Base-by-base conservation (phyloP, 2,888 invertebrate species). In the Harmothoe impar region DNA sequence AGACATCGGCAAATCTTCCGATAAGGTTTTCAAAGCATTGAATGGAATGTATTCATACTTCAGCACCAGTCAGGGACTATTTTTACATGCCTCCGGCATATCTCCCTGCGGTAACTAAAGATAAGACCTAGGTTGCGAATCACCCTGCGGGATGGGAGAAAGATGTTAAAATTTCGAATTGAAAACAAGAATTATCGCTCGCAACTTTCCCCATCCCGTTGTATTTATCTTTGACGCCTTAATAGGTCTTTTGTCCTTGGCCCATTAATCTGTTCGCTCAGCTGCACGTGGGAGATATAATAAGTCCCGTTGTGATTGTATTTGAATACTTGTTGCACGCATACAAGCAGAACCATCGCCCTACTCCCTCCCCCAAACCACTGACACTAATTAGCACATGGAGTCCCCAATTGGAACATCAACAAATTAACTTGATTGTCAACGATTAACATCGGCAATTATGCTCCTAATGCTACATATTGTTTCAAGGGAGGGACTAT, bases 351-450 rank as follows among this genome's bases (percentile, higher is more conserved):
- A 77, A 3, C 7, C 31, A 17, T n/a, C 29, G 5, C 25, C 77
- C 7, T 10, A 81, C 3, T 5, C 23, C 12, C 81, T 5, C 23
- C 35, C 81, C 81, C 33, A 29, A 77, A 81, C 10, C 81, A 35
- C 3, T 81, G 81, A 81, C 81, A 81, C 81, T 81, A 81, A 81
- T 81, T 43, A 81, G 15, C 81, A 7, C 81, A 23, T 35, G 35
- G 12, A n/a, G 15, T 35, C 7, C 35, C 33, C 33, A 81, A 81
- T 81, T 33, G 33, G 81, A 12, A 20, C 81, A 81, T 35, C 81
- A 43, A 81, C 81, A 35, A 81, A 81, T 81, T 81, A 81, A 81
- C 43, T 23, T 81, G 81, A 81, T 81, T 81, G 81, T 33, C 0
- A 43, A 43, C 35, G 35, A 33, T 33, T 33, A 43, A 43, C 81